phyloP scores from a whole-genome alignment of 2,113 vertebrate species.

The Melanostigma gelatinosum region DNA sequence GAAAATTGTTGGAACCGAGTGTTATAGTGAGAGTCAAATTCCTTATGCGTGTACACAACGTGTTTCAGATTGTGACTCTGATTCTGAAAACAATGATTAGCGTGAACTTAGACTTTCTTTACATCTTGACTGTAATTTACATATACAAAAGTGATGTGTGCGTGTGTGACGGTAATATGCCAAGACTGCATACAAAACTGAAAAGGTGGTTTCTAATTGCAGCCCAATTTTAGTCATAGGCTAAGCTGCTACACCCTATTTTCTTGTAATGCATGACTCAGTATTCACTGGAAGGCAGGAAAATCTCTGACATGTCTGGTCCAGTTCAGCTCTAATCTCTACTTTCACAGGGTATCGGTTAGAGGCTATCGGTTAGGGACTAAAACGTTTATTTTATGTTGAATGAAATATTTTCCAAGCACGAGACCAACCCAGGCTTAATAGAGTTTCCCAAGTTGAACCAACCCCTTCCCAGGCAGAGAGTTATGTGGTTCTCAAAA shows the following conservation, averaged over 20 bases:
- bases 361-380: not conserved
- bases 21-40: not conserved
- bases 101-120: not conserved
- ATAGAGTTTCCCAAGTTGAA: not conserved
- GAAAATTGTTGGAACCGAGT: not conserved
- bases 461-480: not conserved
- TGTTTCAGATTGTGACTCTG: not conserved
- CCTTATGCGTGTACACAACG: not conserved
- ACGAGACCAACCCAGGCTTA: not conserved
- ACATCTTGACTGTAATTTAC: not conserved
- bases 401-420: not conserved
- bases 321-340: not conserved
- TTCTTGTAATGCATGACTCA: constrained; percentile 53
- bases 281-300: constrained; percentile 41
- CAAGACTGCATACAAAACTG: not conserved
- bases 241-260: constrained; percentile 9
- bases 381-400: not conserved
- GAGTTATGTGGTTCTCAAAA: not conserved
- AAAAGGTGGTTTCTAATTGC: not conserved
- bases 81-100: not conserved
- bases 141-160: not conserved
- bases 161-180: not conserved
- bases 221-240: not conserved
- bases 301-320: not conserved
- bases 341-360: not conserved